Percentiles rank a stretch among this genome's conserved stretches.
These are phyloP conservation scores for Lucifuga dentata DNA, from an alignment of 2,113 vertebrate genomes.

Conservation along the genomic window DNA sequence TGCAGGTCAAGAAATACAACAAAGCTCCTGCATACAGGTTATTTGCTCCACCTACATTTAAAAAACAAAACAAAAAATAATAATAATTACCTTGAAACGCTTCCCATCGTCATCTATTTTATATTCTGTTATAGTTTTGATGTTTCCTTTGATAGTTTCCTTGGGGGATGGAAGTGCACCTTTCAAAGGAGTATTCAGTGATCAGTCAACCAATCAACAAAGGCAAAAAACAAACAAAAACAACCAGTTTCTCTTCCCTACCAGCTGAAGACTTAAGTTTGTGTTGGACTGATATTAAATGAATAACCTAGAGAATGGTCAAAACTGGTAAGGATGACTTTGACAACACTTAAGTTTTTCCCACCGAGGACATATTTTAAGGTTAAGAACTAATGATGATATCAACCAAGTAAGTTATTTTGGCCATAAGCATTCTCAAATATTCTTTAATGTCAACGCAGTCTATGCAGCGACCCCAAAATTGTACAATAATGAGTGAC, in stretches of 20 bases:
- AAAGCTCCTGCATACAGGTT: too few relatives aligned
- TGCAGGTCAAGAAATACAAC: neutral
- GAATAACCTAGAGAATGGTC: too few relatives aligned
- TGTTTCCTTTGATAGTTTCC: slow-evolving; percentile 93
- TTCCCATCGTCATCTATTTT: slow-evolving; percentile 94
- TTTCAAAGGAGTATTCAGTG: slow-evolving; percentile 42
- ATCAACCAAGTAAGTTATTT: neutral
- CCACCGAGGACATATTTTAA: neutral
- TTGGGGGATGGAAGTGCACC: slow-evolving; percentile 89
- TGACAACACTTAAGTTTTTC: too few relatives aligned
- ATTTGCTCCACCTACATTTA: neutral
- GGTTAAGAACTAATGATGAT: neutral
- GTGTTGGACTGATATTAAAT: too few relatives aligned
- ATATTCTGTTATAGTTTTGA: slow-evolving; percentile 94
- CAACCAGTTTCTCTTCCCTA: too few relatives aligned
- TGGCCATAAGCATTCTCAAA: neutral
- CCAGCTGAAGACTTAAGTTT: too few relatives aligned
- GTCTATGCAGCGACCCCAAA: too few relatives aligned
- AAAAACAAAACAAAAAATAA: neutral
- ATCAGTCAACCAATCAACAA: neutral
- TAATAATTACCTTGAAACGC: slow-evolving; percentile 88
- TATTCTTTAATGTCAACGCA: neutral
- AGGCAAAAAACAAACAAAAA: neutral
- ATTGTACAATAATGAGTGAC: too few relatives aligned
- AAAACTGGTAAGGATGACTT: too few relatives aligned